Evolutionary conservation across 2,888 invertebrate genomes (phyloP).

Genomic region (Galerucella pusilla): DNA sequence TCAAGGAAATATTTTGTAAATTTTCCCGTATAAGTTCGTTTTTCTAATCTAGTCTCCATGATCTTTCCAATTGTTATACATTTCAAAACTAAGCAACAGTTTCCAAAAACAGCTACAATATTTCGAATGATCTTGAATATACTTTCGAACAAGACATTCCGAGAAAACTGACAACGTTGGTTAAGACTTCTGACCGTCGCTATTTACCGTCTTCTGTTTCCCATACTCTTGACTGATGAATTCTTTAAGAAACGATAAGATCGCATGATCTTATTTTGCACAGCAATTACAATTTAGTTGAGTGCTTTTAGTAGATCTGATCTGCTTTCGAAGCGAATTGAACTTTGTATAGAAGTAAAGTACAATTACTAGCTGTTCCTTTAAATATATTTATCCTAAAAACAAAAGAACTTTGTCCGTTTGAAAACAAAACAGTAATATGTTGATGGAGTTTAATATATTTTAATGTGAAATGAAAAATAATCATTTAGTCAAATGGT

Average conservation of each 20-base stretch:
- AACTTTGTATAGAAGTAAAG: background rate
- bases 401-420: background rate
- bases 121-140: too few relatives aligned
- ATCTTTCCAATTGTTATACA: too few relatives aligned
- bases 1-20: too few relatives aligned
- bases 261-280: constrained; percentile 2
- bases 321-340: background rate
- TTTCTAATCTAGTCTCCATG: too few relatives aligned
- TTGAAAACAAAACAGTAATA: too few relatives aligned
- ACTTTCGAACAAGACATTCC: too few relatives aligned
- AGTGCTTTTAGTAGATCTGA: constrained; percentile 13
- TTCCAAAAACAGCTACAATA: too few relatives aligned
- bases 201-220: background rate
- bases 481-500: too few relatives aligned
- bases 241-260: constrained; percentile 15
- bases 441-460: too few relatives aligned
- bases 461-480: too few relatives aligned
- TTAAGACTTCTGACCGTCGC: background rate
- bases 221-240: constrained; percentile 21
- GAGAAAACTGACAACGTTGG: background rate
- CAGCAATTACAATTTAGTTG: constrained; percentile 1
- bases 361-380: background rate
- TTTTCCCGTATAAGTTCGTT: too few relatives aligned
- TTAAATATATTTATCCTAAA: background rate
- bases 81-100: too few relatives aligned